Percentiles rank a stretch among this genome's conserved stretches.
phyloP scores from a whole-genome alignment of 1,140 invertebrate species.

The Samia ricini region DNA sequence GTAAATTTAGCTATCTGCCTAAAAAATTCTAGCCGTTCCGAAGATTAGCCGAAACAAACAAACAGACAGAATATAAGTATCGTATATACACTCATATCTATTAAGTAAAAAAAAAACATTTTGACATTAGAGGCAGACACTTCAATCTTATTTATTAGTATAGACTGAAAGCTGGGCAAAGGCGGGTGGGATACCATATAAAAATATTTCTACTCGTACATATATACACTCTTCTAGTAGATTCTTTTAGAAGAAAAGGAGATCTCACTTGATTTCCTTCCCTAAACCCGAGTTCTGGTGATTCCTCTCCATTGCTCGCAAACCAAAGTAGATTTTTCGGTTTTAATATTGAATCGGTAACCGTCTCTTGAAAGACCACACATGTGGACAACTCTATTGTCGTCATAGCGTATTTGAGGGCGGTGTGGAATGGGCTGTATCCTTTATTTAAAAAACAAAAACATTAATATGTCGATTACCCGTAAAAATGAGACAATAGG shows the following conservation, averaged over 20 bases:
- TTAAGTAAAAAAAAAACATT: neutral
- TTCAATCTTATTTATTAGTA: neutral
- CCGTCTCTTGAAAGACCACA: conserved; percentile 41
- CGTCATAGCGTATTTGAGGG: conserved; percentile 35
- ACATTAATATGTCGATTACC: no score
- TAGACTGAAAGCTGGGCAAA: no score
- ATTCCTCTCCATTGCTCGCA: conserved; percentile 23
- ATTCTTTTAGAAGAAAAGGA: neutral
- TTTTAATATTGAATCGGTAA: conserved; percentile 16
- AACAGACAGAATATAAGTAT: no score
- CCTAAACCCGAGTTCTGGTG: conserved; percentile 37
- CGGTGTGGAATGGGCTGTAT: conserved; percentile 17
- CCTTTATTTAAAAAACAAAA: neutral
- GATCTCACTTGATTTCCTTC: conserved; percentile 38
- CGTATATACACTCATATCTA: no score
- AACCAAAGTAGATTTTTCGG: conserved; percentile 42
- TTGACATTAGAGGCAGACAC: neutral
- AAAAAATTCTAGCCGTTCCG: no score
- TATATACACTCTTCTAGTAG: neutral
- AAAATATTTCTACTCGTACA: neutral
- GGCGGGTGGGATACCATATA: no score
- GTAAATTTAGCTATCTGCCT: no score
- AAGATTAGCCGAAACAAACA: no score
- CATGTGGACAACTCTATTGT: conserved; percentile 34
- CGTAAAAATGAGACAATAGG: no score